A percentile compares a stretch with the other conserved stretches of the same genome.
Evolutionary conservation across 1,140 invertebrate genomes (phyloP).

Genomic region (Pogonomyrmex barbatus): DNA sequence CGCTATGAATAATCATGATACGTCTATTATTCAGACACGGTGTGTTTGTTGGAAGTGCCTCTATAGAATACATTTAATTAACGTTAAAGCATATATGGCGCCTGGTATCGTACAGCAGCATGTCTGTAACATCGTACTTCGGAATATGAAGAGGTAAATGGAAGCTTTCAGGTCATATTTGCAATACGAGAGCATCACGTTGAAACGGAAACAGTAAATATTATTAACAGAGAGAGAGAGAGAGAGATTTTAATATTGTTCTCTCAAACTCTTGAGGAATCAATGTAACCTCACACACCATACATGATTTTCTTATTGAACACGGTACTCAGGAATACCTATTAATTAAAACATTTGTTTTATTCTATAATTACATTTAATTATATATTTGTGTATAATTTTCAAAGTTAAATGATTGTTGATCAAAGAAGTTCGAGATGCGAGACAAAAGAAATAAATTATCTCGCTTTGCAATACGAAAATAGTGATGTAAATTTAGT

Average conservation of each 20-base stretch:
- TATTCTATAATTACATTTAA: not conserved
- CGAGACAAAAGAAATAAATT: not conserved
- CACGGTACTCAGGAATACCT: not conserved
- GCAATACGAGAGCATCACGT: not conserved
- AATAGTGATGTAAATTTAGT: constrained; percentile 1
- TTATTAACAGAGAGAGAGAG: not conserved
- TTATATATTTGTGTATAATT: not conserved
- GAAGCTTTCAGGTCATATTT: constrained; percentile 8
- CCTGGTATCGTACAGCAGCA: not conserved
- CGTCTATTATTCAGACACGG: not conserved
- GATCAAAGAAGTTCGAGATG: not conserved
- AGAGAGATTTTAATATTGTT: constrained; percentile 11
- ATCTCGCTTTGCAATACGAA: not conserved
- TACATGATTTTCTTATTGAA: constrained; percentile 8
- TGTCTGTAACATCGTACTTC: not conserved
- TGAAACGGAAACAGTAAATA: not conserved
- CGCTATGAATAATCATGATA: not conserved
- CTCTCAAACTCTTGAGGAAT: not conserved
- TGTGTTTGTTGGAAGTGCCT: not conserved
- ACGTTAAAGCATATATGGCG: not conserved
- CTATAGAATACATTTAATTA: constrained; percentile 28
- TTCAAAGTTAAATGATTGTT: not conserved
- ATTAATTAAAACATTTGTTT: not conserved
- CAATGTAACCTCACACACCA: not conserved
- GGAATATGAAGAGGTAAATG: not conserved